These are phyloP conservation scores for Morpho deidamia DNA, from an alignment of 2,888 invertebrate genomes.

Conservation along the genomic window DNA sequence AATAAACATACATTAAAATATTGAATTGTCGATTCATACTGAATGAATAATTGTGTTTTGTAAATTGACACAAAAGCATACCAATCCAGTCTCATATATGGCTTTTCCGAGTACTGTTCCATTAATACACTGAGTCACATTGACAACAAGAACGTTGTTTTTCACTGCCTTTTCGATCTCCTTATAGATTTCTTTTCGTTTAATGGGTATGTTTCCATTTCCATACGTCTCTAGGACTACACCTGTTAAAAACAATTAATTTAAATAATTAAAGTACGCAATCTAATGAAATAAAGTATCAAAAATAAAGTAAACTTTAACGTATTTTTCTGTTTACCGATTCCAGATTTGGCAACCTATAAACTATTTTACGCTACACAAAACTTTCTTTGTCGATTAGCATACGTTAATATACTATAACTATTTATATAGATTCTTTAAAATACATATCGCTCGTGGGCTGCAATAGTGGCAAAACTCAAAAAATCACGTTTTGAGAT, in stretches of 20 bases:
- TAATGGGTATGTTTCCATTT: constrained; percentile 94
- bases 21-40: too few species aligned
- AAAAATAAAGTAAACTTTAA: background rate
- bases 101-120: constrained; percentile 85
- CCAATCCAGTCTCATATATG: constrained; percentile 92
- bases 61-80: constrained; percentile 32
- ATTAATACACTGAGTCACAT: constrained; percentile 93
- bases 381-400: too few species aligned
- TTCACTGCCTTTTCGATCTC: constrained; percentile 85
- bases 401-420: too few species aligned
- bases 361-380: too few species aligned
- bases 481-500: too few species aligned
- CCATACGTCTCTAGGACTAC: constrained; percentile 96
- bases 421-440: too few species aligned
- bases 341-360: too few species aligned
- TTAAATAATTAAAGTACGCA: background rate
- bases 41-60: background rate
- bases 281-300: background rate
- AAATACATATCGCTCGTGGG: too few species aligned
- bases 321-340: too few species aligned
- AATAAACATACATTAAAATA: too few species aligned
- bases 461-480: too few species aligned
- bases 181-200: constrained; percentile 87
- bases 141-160: constrained; percentile 91
- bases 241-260: constrained; percentile 55